Evolutionary conservation across 2,797 vertebrate species (phyloP).

Genomic region (Schizopygopsis malacanthus): DNA sequence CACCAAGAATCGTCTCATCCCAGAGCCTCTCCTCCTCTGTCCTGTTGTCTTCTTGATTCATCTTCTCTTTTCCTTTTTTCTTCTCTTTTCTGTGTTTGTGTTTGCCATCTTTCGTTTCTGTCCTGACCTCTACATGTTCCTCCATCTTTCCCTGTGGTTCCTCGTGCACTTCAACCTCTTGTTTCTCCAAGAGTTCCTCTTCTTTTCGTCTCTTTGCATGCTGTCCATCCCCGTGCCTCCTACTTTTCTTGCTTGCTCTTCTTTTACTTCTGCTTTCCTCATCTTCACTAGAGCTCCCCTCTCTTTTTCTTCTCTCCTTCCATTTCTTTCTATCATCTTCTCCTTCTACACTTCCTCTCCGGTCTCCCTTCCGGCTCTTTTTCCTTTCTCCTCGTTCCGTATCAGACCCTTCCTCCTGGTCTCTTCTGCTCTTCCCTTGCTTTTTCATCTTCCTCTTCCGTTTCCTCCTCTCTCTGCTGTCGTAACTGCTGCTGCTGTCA

Average conservation of each 20-base stretch:
- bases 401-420: slow-evolving; percentile 54
- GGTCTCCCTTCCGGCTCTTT: slow-evolving; percentile 54
- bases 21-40: slow-evolving; percentile 90
- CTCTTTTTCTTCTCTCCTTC: slow-evolving; percentile 46
- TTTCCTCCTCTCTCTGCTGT: slow-evolving; percentile 60
- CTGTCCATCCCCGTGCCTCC: slow-evolving; percentile 38
- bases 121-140: slow-evolving; percentile 62
- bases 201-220: slow-evolving; percentile 34
- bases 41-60: slow-evolving; percentile 70
- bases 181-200: slow-evolving; percentile 20
- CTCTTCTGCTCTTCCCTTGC: slow-evolving; percentile 38
- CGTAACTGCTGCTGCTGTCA: slow-evolving; percentile 64
- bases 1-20: slow-evolving; percentile 87
- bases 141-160: slow-evolving; percentile 55
- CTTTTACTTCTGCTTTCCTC: slow-evolving; percentile 60
- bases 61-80: slow-evolving; percentile 77
- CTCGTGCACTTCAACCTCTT: slow-evolving; percentile 61
- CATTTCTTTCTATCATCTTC: slow-evolving; percentile 53
- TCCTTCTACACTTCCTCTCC: slow-evolving; percentile 53
- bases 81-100: slow-evolving; percentile 77
- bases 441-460: slow-evolving; percentile 61
- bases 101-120: slow-evolving; percentile 61
- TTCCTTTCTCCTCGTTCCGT: slow-evolving; percentile 56
- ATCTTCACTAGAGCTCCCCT: slow-evolving; percentile 21
- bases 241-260: slow-evolving; percentile 56